Evolutionary conservation across 2,113 vertebrate genomes (phyloP).

Genomic region (Zosterops japonicus): DNA sequence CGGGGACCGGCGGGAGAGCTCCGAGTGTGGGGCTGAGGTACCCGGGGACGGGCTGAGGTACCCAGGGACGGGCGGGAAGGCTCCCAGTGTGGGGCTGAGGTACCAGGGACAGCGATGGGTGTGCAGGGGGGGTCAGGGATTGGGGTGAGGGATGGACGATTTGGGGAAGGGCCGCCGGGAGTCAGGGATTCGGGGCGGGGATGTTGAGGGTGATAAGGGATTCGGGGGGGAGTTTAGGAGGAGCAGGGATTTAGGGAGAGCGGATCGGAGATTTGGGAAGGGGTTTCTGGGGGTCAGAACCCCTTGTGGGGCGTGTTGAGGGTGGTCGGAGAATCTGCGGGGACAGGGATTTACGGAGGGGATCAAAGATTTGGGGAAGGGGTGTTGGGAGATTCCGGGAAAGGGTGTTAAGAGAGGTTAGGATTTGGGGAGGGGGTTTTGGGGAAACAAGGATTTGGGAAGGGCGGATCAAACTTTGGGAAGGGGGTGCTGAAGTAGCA

Average conservation of each 20-base stretch:
- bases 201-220: neutral
- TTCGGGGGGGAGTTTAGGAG: neutral
- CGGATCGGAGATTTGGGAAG: neutral
- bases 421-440: neutral
- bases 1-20: no score
- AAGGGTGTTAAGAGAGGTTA: neutral
- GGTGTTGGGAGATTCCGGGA: neutral
- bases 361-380: neutral
- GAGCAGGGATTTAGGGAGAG: neutral
- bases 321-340: neutral
- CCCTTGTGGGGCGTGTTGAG: neutral
- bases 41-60: no score
- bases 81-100: neutral
- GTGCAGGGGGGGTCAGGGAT: neutral
- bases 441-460: neutral
- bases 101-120: neutral
- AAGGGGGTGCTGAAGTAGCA: neutral
- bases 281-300: neutral
- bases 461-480: neutral
- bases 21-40: no score
- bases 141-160: no score
- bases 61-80: neutral
- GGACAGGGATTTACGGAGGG: neutral
- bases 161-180: no score
- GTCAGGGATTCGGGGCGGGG: neutral